phyloP scores from a whole-genome alignment of 1,140 invertebrate species.

The Propsilocerus akamusi region DNA sequence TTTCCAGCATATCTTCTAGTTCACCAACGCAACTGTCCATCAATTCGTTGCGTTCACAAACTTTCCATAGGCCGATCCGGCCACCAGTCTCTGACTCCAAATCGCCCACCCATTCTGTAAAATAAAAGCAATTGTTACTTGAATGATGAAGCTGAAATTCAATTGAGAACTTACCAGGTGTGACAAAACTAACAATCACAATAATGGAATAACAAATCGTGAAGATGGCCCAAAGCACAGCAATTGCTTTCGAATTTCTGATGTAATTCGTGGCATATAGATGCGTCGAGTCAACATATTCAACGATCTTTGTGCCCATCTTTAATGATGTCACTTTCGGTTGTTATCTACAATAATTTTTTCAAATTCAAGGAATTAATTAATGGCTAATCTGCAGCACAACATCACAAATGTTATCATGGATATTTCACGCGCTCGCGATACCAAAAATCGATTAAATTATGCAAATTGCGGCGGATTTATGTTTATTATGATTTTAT shows the following conservation, averaged over 20 bases:
- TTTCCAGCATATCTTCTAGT: slow-evolving; percentile 64
- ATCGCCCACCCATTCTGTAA: slow-evolving; percentile 70
- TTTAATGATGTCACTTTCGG: too few relatives aligned
- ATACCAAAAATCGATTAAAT: too few relatives aligned
- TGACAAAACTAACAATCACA: slow-evolving; percentile 82
- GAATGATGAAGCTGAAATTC: not conserved
- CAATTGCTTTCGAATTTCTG: slow-evolving; percentile 89
- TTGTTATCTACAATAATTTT: too few relatives aligned
- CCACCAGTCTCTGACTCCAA: slow-evolving; percentile 69
- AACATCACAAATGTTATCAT: too few relatives aligned
- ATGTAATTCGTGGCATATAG: slow-evolving; percentile 85
- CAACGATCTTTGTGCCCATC: slow-evolving; percentile 70
- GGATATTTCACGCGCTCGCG: too few relatives aligned
- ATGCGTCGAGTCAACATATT: slow-evolving; percentile 75
- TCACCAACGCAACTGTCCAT: slow-evolving; percentile 61
- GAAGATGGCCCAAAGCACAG: slow-evolving; percentile 92
- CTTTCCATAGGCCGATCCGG: slow-evolving; percentile 81
- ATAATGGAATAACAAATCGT: slow-evolving; percentile 94
- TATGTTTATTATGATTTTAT: too few relatives aligned
- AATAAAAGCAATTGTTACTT: not conserved
- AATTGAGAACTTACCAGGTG: slow-evolving; percentile 34
- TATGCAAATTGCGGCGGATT: too few relatives aligned
- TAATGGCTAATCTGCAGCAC: too few relatives aligned
- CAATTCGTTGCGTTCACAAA: slow-evolving; percentile 50
- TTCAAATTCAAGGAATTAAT: too few relatives aligned